Base-by-base conservation (phyloP, 1,140 invertebrate species). In the Drosophila asahinai region DNA sequence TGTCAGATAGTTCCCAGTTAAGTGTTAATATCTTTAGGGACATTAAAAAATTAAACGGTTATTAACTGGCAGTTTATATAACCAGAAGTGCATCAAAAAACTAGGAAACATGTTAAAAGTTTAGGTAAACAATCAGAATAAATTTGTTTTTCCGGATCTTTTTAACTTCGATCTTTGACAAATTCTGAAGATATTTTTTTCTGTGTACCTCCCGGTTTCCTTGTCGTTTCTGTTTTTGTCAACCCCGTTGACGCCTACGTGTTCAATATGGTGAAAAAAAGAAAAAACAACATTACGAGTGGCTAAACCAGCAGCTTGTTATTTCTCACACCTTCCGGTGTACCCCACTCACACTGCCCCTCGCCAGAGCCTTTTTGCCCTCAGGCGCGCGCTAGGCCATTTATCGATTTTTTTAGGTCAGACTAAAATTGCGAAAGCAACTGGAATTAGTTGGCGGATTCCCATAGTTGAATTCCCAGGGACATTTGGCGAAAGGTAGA, bases 181-280 rank as follows among this genome's bases (percentile, higher is more conserved):
- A 5, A 54, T 5, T 7, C 6, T 15, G 1, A 11, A 5, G 8
- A 63, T 63, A 12, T 43, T 65, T 61, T 17, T 62, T 36, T 0
- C 40, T 14, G 58, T 63, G 58, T 8, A 65, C 80, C 67, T 65
- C 75, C 43, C 42, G 57, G 17, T 54, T 54, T 27, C n/a, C 19
- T 68, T 54, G 38, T 52, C 33, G 27, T 33, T 54, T 38, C 14
- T 68, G 51, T 54, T 60, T 71, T 62, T 67, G 67, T 73, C 70
- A 72, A 73, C 67, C 70, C 68, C 68, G 68, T 72, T 71, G 66
- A 72, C 75, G 72, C 74, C 75, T 78, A 79, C 76, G 74, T 78
- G 76, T 77, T 78, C 76, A 77, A 78, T 77, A 68, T 12, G 74
- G 19, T 54, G 14, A 68, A 40, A 70, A 40, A 40, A 68, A 68